These are phyloP conservation scores for Heteropelma amictum DNA, from an alignment of 2,888 invertebrate species.

Conservation along the genomic window DNA sequence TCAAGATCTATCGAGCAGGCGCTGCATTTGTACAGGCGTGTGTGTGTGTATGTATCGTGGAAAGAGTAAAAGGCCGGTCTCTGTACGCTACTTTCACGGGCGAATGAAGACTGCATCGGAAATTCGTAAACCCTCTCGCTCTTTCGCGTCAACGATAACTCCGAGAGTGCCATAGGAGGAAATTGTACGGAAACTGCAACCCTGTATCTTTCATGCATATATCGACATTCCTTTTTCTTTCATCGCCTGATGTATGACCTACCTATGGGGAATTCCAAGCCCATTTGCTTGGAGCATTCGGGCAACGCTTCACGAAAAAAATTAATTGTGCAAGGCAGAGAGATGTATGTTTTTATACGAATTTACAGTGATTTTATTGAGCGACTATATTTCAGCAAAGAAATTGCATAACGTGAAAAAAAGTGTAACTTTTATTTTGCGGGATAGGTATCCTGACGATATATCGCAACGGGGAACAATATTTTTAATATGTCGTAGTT, in stretches of 20 bases:
- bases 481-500: too few species aligned
- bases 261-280: neutral
- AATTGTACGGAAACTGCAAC: conserved; percentile 18
- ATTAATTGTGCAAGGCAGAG: too few species aligned
- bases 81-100: conserved; percentile 41
- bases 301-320: too few species aligned
- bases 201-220: neutral
- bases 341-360: too few species aligned
- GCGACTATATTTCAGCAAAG: too few species aligned
- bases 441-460: too few species aligned
- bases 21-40: neutral
- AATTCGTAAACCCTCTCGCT: conserved; percentile 44
- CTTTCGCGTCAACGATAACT: neutral
- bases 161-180: too few species aligned
- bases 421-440: too few species aligned
- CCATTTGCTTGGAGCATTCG: too few species aligned
- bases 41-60: neutral
- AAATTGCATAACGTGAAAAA: too few species aligned
- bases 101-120: conserved; percentile 46
- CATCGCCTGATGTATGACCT: neutral
- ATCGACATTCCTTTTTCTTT: neutral
- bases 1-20: conserved; percentile 38
- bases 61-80: neutral
- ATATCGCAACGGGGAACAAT: too few species aligned
- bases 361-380: too few species aligned